phyloP scores from a whole-genome alignment of 2,113 vertebrate species.

The Trichomycterus rosablanca region DNA sequence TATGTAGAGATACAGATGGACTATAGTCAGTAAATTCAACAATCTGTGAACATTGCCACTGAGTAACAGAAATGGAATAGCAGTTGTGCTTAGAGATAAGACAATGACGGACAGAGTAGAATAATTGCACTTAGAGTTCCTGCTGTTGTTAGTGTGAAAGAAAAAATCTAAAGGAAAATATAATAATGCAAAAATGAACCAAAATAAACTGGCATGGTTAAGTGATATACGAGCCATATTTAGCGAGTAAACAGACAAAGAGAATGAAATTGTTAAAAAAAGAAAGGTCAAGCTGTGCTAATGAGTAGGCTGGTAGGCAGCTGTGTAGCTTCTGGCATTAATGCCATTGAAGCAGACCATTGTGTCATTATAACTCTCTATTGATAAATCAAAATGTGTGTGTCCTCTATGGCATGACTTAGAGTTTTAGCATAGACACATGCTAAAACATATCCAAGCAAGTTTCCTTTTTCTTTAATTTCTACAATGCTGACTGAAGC shows the following conservation, averaged over 20 bases:
- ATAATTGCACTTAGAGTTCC: background rate
- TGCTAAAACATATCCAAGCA: too few relatives aligned
- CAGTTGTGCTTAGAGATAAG: constrained; percentile 1
- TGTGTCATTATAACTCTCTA: background rate
- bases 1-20: too few relatives aligned
- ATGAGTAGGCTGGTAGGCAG: background rate
- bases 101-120: constrained; percentile 1
- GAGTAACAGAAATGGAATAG: constrained; percentile 1
- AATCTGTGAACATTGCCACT: background rate
- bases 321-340: background rate
- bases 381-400: background rate
- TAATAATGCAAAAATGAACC: background rate
- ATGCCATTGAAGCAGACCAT: background rate
- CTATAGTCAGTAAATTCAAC: too few relatives aligned
- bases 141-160: background rate
- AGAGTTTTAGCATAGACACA: too few relatives aligned
- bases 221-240: constrained; percentile 17
- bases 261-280: background rate
- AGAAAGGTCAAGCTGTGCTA: background rate
- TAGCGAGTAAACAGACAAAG: background rate
- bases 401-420: too few relatives aligned
- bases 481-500: too few relatives aligned
- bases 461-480: too few relatives aligned
- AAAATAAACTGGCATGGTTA: background rate
- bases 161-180: background rate